phyloP scores from a whole-genome alignment of 64 coral and sea anemone species.

The Hydrozoanthus tunicans region DNA sequence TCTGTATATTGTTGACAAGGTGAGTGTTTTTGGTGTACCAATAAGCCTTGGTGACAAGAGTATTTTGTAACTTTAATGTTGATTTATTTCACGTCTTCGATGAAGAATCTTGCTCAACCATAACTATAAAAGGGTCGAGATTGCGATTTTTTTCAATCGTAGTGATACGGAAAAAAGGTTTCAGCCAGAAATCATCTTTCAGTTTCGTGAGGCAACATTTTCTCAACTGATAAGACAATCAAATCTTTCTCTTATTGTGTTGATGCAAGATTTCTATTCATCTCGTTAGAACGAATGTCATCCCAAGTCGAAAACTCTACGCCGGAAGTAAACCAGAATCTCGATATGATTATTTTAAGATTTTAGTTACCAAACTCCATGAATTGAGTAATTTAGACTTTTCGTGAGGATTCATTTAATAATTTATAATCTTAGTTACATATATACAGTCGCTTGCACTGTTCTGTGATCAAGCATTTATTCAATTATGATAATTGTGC shows the following conservation, averaged over 20 bases:
- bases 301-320: too few relatives aligned
- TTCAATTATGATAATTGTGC: too few relatives aligned
- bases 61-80: neutral
- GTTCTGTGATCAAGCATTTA: too few relatives aligned
- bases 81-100: neutral
- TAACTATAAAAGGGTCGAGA: neutral
- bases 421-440: too few relatives aligned
- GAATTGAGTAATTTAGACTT: too few relatives aligned
- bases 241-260: neutral
- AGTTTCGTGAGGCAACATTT: neutral
- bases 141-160: neutral
- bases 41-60: neutral
- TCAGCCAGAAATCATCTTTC: neutral
- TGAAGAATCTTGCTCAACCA: neutral
- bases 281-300: too few relatives aligned
- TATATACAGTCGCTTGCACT: too few relatives aligned
- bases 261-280: too few relatives aligned
- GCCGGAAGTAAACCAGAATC: too few relatives aligned
- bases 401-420: too few relatives aligned
- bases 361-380: too few relatives aligned
- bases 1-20: conserved; percentile 95
- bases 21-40: conserved; percentile 16
- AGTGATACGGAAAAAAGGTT: neutral
- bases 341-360: too few relatives aligned
- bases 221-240: neutral